Evolutionary conservation across 2,888 invertebrate genomes (phyloP), one percentile per base, ranked within the genome.

Genomic region (Lasioglossum pauxillum): DNA sequence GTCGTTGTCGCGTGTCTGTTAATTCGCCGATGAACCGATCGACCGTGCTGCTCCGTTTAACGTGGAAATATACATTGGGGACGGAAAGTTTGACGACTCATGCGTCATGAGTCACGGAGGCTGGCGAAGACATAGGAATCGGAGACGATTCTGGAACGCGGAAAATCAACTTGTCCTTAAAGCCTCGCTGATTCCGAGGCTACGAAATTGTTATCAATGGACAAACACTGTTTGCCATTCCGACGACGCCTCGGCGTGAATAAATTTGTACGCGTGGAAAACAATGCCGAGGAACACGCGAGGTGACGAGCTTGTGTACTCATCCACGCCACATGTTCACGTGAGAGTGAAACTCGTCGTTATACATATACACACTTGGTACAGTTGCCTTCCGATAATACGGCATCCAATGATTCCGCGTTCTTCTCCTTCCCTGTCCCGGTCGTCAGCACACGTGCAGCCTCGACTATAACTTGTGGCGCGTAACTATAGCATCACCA

Each of bases 151-250:
- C 19, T 2, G 8, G 31, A 19, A 64, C 5, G 31, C 49, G 49
- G 49, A 74, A 35, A 23, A 74, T 23, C 31, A 35, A n/a, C n/a
- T 53, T 69, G 46, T 38, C 53, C 27, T 49, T 23, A 57, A 57
- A 57, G 1, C 10, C 57, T 57, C 57, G 38, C 5, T n/a, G 5
- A n/a, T 41, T 41, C 35, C 41, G 38, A 41, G n/a, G 14, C 12
- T 38, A 41, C 71, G 71, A 14, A 71, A 41, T n/a, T 74, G n/a
- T 46, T 78, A 69, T 84, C 75, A n/a, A 23, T 46, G 49, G 60
- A 46, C 57, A 75, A 78, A 57, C 67, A 23, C 19, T 27, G 44
- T 31, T 44, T 69, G 3, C 19, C 31, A 57, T 46, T n/a, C 16
- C 72, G 38, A 16, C 14, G 14, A n/a, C 14, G 19, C 7, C 14